These are phyloP conservation scores for Nesidiocoris tenuis DNA, from an alignment of 2,888 invertebrate species.

Conservation along the genomic window DNA sequence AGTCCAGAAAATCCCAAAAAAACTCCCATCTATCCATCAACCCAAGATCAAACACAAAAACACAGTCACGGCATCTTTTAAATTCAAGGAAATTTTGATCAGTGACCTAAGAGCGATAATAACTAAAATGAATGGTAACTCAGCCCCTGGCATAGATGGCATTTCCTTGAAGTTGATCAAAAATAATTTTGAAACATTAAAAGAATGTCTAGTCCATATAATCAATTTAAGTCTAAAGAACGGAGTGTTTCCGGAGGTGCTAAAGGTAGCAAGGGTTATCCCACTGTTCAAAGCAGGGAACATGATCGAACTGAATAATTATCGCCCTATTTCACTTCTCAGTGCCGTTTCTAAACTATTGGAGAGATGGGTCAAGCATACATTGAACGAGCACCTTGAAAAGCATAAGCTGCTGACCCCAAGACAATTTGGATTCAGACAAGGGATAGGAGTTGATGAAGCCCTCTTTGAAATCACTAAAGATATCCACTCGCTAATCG, in stretches of 20 bases:
- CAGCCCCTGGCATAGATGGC: conserved; percentile 2
- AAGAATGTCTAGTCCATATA: conserved; percentile 18
- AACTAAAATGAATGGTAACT: conserved; percentile 12
- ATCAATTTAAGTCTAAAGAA: conserved; percentile 39
- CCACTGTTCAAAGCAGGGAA: conserved; percentile 39
- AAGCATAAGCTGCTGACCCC: conserved; percentile 13
- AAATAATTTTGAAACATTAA: not conserved
- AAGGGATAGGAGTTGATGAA: conserved; percentile 17
- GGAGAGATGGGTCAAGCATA: conserved; percentile 25
- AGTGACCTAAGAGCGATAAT: not conserved
- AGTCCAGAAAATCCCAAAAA: not conserved
- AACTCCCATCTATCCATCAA: too few relatives aligned
- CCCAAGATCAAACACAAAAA: too few relatives aligned
- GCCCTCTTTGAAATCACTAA: conserved; percentile 10
- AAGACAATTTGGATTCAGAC: conserved; percentile 29
- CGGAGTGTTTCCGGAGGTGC: conserved; percentile 36
- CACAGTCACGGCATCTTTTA: too few relatives aligned
- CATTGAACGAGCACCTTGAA: conserved; percentile 20
- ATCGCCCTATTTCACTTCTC: conserved; percentile 36
- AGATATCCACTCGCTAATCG: not conserved
- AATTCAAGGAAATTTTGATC: too few relatives aligned
- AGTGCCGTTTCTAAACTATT: conserved; percentile 38
- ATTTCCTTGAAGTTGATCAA: conserved; percentile 4
- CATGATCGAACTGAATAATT: conserved; percentile 28
- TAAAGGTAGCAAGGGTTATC: conserved; percentile 42